A percentile compares a stretch with the other conserved stretches of the same genome.
Conservation (phyloP, 2,888 invertebrate genomes). For the Camponotus fellah region DNA sequence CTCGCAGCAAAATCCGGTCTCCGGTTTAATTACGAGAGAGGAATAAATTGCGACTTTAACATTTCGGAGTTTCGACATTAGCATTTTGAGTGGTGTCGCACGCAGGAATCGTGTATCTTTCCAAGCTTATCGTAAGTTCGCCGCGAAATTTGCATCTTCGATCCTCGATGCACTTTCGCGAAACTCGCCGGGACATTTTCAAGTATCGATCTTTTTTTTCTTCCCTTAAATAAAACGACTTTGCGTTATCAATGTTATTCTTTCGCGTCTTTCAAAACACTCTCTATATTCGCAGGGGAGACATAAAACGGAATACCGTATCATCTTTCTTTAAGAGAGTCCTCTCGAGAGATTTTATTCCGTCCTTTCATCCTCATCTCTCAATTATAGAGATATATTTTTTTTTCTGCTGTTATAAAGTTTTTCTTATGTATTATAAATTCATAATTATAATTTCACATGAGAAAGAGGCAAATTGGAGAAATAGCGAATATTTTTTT, state of each 20-base stretch:
- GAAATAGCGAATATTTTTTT: neutral
- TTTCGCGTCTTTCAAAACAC: neutral
- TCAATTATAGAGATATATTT: neutral
- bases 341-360: neutral
- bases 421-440: neutral
- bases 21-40: neutral
- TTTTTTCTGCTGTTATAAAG: neutral
- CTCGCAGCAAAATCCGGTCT: neutral
- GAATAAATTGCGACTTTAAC: neutral
- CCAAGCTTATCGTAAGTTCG: neutral
- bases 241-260: neutral
- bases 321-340: neutral
- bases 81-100: neutral
- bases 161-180: neutral
- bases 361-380: neutral
- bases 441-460: neutral
- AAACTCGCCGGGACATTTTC: neutral
- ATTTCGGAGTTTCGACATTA: neutral
- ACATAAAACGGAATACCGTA: neutral
- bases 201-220: neutral
- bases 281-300: neutral
- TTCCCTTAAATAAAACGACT: neutral
- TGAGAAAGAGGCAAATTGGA: neutral
- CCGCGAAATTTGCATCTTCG: neutral
- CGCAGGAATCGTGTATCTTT: neutral